phyloP scores from a whole-genome alignment of 2,113 vertebrate genomes.

The Cyphomyrus plagiostoma region DNA sequence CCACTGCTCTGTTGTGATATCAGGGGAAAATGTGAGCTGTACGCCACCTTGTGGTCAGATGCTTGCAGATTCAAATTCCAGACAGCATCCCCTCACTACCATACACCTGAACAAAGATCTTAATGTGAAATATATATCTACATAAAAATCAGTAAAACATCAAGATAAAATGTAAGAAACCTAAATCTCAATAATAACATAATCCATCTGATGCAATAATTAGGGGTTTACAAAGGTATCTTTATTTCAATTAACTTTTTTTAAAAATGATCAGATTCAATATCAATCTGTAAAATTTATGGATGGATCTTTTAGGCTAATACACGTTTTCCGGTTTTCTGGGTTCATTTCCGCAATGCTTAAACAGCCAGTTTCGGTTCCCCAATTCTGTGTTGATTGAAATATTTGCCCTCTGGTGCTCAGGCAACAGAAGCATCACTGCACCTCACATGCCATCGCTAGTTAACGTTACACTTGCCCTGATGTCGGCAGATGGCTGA shows the following conservation, averaged over 20 bases:
- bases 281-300: background rate
- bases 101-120: background rate
- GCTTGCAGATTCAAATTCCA: background rate
- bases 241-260: background rate
- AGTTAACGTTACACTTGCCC: background rate
- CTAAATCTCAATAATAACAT: background rate
- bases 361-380: background rate
- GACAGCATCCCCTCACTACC: background rate
- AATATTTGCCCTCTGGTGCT: background rate
- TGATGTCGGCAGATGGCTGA: background rate
- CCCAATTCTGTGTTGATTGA: background rate
- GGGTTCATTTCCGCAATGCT: background rate
- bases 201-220: background rate
- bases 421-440: background rate
- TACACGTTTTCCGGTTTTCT: background rate
- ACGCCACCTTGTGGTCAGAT: background rate
- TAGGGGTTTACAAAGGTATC: background rate
- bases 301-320: background rate
- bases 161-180: background rate
- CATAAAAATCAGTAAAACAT: background rate
- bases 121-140: background rate
- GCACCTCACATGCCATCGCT: background rate
- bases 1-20: constrained; percentile 64
- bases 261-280: background rate
- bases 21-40: constrained; percentile 26